Conservation (phyloP, 2,888 invertebrate species). For the Patella ulyssiponensis region DNA sequence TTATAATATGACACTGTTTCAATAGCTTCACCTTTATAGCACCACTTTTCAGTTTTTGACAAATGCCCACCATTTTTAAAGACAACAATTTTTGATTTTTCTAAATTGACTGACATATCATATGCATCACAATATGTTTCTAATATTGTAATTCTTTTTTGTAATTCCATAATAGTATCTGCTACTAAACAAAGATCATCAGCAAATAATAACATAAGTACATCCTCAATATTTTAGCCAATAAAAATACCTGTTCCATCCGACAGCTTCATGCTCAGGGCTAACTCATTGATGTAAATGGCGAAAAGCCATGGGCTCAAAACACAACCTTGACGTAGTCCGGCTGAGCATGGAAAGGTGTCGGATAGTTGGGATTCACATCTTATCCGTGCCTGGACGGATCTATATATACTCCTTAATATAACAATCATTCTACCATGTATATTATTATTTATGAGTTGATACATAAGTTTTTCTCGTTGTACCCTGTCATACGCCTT, state of each 20-base stretch:
- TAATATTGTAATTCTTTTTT: neutral
- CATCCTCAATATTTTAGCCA: neutral
- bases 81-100: neutral
- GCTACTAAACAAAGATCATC: neutral
- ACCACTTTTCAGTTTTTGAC: neutral
- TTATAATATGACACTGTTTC: constrained; percentile 8
- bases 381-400: neutral
- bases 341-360: neutral
- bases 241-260: constrained; percentile 3
- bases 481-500: neutral
- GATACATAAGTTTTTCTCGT: neutral
- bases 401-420: neutral
- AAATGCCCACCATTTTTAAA: constrained; percentile 4
- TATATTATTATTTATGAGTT: neutral
- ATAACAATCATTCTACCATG: constrained; percentile 2
- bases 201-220: neutral
- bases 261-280: neutral
- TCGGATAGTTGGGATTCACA: neutral
- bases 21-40: neutral
- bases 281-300: neutral
- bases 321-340: neutral
- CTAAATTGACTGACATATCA: constrained; percentile 2
- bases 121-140: constrained; percentile 6
- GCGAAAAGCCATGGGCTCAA: constrained; percentile 6
- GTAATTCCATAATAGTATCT: neutral